Conservation (phyloP, 2,113 vertebrate genomes). For the Aptenodytes patagonicus region DNA sequence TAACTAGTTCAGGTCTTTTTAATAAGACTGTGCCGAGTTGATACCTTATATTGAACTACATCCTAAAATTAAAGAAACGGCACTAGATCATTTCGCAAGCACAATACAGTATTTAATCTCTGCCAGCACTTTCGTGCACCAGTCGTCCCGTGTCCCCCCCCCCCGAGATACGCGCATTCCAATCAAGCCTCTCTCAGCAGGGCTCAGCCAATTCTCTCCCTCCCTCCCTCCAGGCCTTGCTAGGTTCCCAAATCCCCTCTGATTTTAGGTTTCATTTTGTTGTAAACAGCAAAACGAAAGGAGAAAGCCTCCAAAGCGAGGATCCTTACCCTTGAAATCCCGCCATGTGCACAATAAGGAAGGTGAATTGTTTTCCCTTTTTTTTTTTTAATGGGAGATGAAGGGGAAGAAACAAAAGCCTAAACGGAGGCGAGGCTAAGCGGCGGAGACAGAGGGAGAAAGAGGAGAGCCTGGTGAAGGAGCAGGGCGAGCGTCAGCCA, state of each 20-base stretch:
- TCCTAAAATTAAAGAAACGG: neutral
- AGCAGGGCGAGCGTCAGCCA: slow-evolving; percentile 77
- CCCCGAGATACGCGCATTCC: neutral
- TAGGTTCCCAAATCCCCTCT: neutral
- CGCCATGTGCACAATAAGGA: neutral
- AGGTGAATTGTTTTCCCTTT: neutral
- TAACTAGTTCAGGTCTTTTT: neutral
- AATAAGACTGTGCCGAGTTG: neutral
- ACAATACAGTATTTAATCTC: slow-evolving; percentile 17
- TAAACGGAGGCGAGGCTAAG: neutral
- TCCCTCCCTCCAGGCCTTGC: neutral
- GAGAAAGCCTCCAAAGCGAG: slow-evolving; percentile 10
- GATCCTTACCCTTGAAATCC: slow-evolving; percentile 47
- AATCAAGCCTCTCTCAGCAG: slow-evolving; percentile 9
- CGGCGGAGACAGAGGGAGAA: neutral
- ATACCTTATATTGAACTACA: neutral
- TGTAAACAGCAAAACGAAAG: slow-evolving; percentile 19
- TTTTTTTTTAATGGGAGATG: neutral
- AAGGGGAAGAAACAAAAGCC: neutral
- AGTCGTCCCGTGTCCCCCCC: neutral
- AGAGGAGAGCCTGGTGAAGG: neutral
- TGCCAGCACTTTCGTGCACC: neutral
- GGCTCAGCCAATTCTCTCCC: neutral
- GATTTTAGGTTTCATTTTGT: slow-evolving; percentile 26
- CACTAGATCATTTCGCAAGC: neutral